Evolutionary conservation across 1,140 invertebrate species (phyloP).

Genomic region (Maniola jurtina): DNA sequence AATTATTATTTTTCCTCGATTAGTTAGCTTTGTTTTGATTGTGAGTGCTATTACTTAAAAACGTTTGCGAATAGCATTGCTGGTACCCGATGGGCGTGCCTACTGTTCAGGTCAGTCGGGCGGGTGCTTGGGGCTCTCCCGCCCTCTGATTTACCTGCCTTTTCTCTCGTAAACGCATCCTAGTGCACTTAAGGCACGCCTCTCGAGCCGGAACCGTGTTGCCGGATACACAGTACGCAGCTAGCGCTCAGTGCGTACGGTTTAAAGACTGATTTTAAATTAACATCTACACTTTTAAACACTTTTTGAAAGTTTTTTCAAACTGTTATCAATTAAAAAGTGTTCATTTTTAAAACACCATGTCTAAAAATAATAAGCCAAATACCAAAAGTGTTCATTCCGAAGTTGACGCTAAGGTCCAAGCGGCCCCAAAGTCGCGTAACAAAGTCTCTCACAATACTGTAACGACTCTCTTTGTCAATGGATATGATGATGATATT

Average conservation of each 20-base stretch:
- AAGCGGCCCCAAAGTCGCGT: no score
- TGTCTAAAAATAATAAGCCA: neutral
- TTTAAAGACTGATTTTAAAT: constrained; percentile 11
- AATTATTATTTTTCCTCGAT: no score
- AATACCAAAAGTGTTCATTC: no score
- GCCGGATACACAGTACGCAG: constrained; percentile 8
- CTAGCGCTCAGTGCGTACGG: constrained; percentile 2
- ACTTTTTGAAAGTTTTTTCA: neutral
- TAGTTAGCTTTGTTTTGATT: neutral
- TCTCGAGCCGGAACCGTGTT: constrained; percentile 2
- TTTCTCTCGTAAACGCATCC: constrained; percentile 8
- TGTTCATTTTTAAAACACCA: neutral
- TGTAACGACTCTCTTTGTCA: no score
- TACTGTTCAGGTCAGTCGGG: neutral
- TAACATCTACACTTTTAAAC: neutral
- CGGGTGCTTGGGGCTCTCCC: constrained; percentile 41
- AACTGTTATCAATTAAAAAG: neutral
- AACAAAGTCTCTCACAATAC: no score
- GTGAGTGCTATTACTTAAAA: no score
- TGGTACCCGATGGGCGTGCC: neutral
- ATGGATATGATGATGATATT: no score
- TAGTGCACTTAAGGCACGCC: constrained; percentile 4
- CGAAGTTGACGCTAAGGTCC: no score
- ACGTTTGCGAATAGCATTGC: neutral
- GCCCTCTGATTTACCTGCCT: constrained; percentile 36